Evolutionary conservation across 2,113 vertebrate genomes (phyloP).

Genomic region (Phyllostomus hastatus): DNA sequence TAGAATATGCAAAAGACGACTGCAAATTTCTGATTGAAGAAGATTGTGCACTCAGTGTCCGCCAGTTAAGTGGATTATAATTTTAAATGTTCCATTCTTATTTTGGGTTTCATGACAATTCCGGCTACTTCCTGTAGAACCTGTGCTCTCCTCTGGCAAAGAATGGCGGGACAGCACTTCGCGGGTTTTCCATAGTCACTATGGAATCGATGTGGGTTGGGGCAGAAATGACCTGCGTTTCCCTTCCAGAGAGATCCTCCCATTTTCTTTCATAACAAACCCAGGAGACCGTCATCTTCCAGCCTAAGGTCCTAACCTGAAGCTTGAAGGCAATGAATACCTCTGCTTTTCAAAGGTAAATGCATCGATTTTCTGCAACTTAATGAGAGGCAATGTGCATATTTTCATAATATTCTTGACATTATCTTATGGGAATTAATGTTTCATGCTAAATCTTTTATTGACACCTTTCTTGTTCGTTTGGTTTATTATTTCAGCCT

Average conservation of each 20-base stretch:
- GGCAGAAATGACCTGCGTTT: background rate
- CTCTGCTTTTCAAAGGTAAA: slow-evolving; percentile 55
- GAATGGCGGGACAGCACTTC: background rate
- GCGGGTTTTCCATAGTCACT: background rate
- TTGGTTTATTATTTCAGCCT: slow-evolving; percentile 58
- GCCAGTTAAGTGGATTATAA: slow-evolving; percentile 50
- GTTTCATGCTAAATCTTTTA: slow-evolving; percentile 41
- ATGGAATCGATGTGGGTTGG: background rate
- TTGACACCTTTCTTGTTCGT: slow-evolving; percentile 29
- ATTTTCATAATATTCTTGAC: slow-evolving; percentile 20
- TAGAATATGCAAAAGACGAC: slow-evolving; percentile 68
- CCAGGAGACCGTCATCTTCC: background rate
- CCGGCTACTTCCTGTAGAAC: background rate
- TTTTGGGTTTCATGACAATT: background rate
- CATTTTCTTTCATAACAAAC: slow-evolving; percentile 24
- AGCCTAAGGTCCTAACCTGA: background rate
- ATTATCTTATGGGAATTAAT: slow-evolving; percentile 44
- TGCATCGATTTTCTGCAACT: background rate
- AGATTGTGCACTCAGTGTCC: slow-evolving; percentile 63
- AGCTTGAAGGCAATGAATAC: slow-evolving; percentile 25
- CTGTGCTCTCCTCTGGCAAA: background rate
- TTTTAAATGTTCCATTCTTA: slow-evolving; percentile 9
- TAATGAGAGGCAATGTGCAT: background rate
- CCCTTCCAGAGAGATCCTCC: slow-evolving; percentile 35
- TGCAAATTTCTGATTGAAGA: slow-evolving; percentile 62